Conservation (phyloP, 2,888 invertebrate species). For the Tachina fera region DNA sequence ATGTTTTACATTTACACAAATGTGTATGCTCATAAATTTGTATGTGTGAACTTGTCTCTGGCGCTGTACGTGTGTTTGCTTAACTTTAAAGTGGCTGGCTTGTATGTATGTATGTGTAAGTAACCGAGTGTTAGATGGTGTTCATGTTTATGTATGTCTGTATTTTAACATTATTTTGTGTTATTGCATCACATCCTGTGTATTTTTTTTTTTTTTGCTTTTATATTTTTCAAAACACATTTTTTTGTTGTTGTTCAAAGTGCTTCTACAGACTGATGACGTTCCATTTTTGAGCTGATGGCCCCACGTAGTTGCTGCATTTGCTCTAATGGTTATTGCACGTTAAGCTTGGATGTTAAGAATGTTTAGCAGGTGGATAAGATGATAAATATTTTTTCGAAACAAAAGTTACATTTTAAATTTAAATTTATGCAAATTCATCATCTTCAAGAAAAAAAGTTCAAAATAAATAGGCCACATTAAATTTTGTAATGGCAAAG, state of each 20-base stretch:
- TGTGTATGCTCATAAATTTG: conserved; percentile 27
- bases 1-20: conserved; percentile 23
- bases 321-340: conserved; percentile 71
- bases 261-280: conserved; percentile 64
- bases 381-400: conserved; percentile 60
- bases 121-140: conserved; percentile 31
- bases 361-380: conserved; percentile 70
- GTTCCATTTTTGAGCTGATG: conserved; percentile 66
- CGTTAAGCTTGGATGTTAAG: conserved; percentile 69
- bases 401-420: conserved; percentile 35
- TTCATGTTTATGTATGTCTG: conserved; percentile 18
- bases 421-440: conserved; percentile 60
- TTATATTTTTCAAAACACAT: background rate
- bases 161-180: conserved; percentile 50
- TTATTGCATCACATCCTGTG: conserved; percentile 65
- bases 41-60: background rate
- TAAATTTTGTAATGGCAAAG: background rate
- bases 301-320: conserved; percentile 70
- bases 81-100: conserved; percentile 31
- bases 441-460: background rate
- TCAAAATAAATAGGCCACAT: background rate
- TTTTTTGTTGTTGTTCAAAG: conserved; percentile 22
- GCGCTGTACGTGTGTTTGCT: conserved; percentile 20
- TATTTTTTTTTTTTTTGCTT: conserved; percentile 13
- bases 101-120: conserved; percentile 4